These are phyloP conservation scores for Ditylenchus weischeri DNA, from an alignment of 2,888 invertebrate genomes.

Conservation along the genomic window DNA sequence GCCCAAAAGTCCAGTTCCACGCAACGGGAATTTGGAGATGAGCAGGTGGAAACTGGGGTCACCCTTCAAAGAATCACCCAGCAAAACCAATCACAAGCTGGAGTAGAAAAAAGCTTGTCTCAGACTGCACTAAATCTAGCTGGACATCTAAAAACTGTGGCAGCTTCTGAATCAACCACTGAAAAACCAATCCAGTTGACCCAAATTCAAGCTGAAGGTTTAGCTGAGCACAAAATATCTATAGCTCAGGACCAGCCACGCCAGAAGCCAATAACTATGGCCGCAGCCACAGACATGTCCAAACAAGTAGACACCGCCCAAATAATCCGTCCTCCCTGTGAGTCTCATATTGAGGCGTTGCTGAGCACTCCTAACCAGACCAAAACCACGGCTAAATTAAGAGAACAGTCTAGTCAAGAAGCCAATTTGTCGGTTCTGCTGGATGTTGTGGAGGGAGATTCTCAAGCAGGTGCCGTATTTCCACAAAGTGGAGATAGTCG, in stretches of 20 bases:
- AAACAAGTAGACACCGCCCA: background rate
- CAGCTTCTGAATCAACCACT: too few relatives aligned
- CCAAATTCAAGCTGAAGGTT: too few relatives aligned
- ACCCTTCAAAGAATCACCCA: background rate
- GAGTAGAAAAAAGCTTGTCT: background rate
- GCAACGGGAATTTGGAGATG: conserved; percentile 17
- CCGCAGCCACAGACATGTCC: background rate
- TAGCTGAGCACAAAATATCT: too few relatives aligned
- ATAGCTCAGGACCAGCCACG: background rate
- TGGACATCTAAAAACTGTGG: too few relatives aligned
- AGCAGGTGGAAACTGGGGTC: conserved; percentile 18
- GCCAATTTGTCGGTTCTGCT: background rate
- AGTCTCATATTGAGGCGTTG: background rate
- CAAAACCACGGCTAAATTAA: background rate
- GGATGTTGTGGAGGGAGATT: background rate
- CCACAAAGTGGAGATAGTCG: background rate
- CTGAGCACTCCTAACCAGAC: background rate
- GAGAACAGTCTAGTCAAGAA: background rate
- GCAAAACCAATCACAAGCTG: background rate
- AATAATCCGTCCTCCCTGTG: background rate
- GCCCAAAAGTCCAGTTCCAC: background rate
- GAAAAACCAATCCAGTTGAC: too few relatives aligned
- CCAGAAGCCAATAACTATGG: background rate
- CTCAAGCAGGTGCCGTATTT: background rate
- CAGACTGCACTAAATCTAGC: too few relatives aligned